A percentile compares a stretch with the other conserved stretches of the same genome.
phyloP scores from a whole-genome alignment of 2,888 invertebrate species.

The Malthinus flaveolus region DNA sequence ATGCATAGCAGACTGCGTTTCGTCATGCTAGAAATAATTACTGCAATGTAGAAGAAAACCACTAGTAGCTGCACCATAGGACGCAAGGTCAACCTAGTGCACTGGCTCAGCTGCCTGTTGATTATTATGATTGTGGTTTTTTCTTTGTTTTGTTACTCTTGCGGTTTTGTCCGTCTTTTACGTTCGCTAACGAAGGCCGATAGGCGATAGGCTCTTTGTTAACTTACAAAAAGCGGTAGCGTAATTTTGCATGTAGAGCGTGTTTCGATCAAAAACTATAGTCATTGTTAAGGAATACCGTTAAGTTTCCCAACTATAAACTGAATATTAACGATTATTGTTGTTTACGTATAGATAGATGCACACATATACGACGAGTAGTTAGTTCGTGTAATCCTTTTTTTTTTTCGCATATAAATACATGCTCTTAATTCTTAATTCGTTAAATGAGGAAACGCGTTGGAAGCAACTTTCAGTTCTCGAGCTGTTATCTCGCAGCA shows the following conservation, averaged over 20 bases:
- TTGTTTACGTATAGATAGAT: too few species aligned
- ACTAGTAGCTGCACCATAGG: slow-evolving; percentile 20
- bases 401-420: too few species aligned
- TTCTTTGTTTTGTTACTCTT: slow-evolving; percentile 11
- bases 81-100: slow-evolving; percentile 28
- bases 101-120: slow-evolving; percentile 24
- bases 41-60: slow-evolving; percentile 25
- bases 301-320: neutral
- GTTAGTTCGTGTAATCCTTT: too few species aligned
- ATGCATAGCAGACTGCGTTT: slow-evolving; percentile 25
- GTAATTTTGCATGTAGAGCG: slow-evolving; percentile 4
- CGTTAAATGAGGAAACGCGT: slow-evolving; percentile 18
- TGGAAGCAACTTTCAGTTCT: slow-evolving; percentile 19
- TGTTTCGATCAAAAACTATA: neutral
- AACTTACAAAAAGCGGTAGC: neutral
- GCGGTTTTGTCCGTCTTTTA: neutral
- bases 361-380: too few species aligned
- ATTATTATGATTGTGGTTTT: slow-evolving; percentile 23
- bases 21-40: slow-evolving; percentile 28
- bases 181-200: slow-evolving; percentile 4
- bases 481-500: slow-evolving; percentile 34
- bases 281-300: slow-evolving; percentile 1
- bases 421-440: slow-evolving; percentile 19
- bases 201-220: slow-evolving; percentile 4
- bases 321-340: too few species aligned